Conservation (phyloP, 2,888 invertebrate species). For the Parnassius apollo region DNA sequence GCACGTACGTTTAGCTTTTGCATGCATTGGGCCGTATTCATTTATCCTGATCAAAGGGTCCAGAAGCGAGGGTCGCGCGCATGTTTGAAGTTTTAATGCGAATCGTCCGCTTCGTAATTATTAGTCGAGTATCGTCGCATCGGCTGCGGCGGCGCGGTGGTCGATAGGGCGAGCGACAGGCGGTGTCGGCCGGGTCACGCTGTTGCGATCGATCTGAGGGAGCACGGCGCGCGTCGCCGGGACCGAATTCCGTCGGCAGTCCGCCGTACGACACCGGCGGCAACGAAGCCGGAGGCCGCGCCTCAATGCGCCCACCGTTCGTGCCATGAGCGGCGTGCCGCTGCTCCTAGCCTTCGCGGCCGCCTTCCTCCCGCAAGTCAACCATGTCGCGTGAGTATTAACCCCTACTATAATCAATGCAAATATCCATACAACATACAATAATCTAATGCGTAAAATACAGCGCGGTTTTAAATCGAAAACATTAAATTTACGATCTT, state of each 20-base stretch:
- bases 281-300: constrained; percentile 43
- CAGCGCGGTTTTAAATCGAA: constrained; percentile 40
- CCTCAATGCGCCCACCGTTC: constrained; percentile 69
- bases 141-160: constrained; percentile 66
- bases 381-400: constrained; percentile 83
- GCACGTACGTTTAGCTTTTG: neutral
- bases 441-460: constrained; percentile 41
- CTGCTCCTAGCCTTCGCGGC: constrained; percentile 82
- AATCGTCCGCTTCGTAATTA: constrained; percentile 58
- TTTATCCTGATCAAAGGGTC: neutral
- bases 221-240: constrained; percentile 59
- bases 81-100: constrained; percentile 60
- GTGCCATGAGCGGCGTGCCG: constrained; percentile 79
- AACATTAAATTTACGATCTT: constrained; percentile 45
- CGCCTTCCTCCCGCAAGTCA: constrained; percentile 80
- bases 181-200: constrained; percentile 73
- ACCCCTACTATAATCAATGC: constrained; percentile 13
- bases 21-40: neutral
- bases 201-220: constrained; percentile 54
- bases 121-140: constrained; percentile 63
- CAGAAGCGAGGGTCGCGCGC: constrained; percentile 41
- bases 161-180: constrained; percentile 70
- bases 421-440: neutral
- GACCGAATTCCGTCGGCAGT: constrained; percentile 57
- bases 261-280: constrained; percentile 59